Percentiles rank a stretch among this genome's conserved stretches.
These are phyloP conservation scores for Psettodes erumei DNA, from an alignment of 2,113 vertebrate species.

Conservation along the genomic window DNA sequence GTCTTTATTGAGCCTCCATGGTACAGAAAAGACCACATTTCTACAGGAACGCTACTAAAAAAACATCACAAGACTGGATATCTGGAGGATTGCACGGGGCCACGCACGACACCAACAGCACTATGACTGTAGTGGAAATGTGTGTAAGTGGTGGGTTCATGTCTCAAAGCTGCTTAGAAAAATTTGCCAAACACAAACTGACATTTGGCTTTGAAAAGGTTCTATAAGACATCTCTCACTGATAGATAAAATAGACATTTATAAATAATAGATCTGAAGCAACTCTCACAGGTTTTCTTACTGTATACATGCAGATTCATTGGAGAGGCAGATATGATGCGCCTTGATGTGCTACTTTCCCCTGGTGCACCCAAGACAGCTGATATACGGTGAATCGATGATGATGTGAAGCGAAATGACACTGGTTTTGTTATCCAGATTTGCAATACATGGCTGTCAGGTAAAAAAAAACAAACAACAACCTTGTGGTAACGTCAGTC, in stretches of 20 bases:
- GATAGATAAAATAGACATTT: slow-evolving; percentile 75
- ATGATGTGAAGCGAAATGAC: slow-evolving; percentile 22
- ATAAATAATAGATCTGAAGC: slow-evolving; percentile 67
- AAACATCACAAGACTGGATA: slow-evolving; percentile 76
- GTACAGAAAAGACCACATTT: slow-evolving; percentile 79
- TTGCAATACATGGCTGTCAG: slow-evolving; percentile 38
- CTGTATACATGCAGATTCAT: slow-evolving; percentile 69
- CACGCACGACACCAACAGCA: slow-evolving; percentile 76
- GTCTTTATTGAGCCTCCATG: slow-evolving; percentile 82
- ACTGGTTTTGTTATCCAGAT: slow-evolving; percentile 37
- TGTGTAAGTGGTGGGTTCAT: slow-evolving; percentile 40
- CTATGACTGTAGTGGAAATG: slow-evolving; percentile 60
- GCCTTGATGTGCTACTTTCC: slow-evolving; percentile 47
- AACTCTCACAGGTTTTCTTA: slow-evolving; percentile 47
- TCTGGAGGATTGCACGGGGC: slow-evolving; percentile 65
- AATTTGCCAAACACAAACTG: slow-evolving; percentile 55
- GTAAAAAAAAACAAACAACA: neutral
- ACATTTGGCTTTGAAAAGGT: slow-evolving; percentile 57
- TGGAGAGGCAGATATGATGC: slow-evolving; percentile 42
- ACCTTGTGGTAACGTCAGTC: slow-evolving; percentile 36
- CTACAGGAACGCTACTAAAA: slow-evolving; percentile 80
- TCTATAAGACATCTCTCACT: slow-evolving; percentile 61
- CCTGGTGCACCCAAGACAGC: slow-evolving; percentile 47
- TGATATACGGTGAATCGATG: slow-evolving; percentile 26
- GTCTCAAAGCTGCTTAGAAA: slow-evolving; percentile 70